Conservation (phyloP, 2,888 invertebrate genomes). For the Drosophila kokeensis region DNA sequence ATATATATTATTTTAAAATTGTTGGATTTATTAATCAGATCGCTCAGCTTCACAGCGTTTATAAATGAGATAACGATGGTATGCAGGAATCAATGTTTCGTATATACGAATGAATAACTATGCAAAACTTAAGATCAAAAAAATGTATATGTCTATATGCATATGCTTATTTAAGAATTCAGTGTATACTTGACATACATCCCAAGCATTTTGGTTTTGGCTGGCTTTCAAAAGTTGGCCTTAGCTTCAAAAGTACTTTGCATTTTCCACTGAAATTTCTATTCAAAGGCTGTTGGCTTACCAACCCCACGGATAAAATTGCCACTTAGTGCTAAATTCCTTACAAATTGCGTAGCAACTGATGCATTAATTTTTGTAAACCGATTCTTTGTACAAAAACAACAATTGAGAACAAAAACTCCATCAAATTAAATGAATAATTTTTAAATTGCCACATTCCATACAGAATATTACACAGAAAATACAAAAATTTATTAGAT, state of each 20-base stretch:
- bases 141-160: too few species aligned
- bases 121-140: too few species aligned
- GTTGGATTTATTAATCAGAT: too few species aligned
- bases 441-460: background rate
- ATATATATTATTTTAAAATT: too few species aligned
- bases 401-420: background rate
- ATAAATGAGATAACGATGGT: too few species aligned
- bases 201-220: background rate
- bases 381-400: background rate
- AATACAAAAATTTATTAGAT: background rate
- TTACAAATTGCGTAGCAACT: conserved; percentile 1
- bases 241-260: background rate
- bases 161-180: background rate
- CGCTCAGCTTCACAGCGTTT: too few species aligned
- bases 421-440: background rate
- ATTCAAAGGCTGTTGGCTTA: background rate
- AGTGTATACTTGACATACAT: background rate
- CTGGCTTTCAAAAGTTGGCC: background rate
- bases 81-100: too few species aligned
- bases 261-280: conserved; percentile 1
- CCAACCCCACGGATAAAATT: background rate
- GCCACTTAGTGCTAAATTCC: background rate
- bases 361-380: background rate
- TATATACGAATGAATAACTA: too few species aligned
- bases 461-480: background rate